A percentile compares a stretch with the other conserved stretches of the same genome.
Conservation (phyloP, 2,797 vertebrate species). For the Menidia menidia region DNA sequence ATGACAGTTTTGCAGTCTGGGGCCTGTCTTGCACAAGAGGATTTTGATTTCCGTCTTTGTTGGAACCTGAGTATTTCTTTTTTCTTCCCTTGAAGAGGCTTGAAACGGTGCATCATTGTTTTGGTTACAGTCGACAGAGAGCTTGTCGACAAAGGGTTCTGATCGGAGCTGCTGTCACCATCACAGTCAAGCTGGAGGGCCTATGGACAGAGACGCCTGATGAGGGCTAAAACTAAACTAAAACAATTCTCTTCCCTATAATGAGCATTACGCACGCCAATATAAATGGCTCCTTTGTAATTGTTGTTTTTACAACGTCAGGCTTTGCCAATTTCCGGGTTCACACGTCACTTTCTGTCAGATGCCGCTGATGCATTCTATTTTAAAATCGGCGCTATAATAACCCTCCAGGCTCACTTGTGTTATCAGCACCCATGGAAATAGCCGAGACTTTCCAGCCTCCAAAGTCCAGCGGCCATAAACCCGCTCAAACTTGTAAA, state of each 20-base stretch:
- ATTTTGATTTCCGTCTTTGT: slow-evolving; percentile 37
- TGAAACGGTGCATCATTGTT: slow-evolving; percentile 25
- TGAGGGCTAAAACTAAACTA: too few relatives aligned
- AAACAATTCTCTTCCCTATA: too few relatives aligned
- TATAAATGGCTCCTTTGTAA: neutral
- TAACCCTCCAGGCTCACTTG: neutral
- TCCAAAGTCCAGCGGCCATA: slow-evolving; percentile 3
- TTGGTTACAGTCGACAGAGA: slow-evolving; percentile 47
- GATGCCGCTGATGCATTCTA: too few relatives aligned
- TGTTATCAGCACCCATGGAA: neutral
- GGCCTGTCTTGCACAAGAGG: slow-evolving; percentile 58
- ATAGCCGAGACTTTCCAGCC: neutral
- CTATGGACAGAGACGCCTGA: slow-evolving; percentile 26
- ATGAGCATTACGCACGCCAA: too few relatives aligned
- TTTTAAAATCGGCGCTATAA: neutral
- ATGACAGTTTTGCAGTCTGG: slow-evolving; percentile 57
- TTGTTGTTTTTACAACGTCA: slow-evolving; percentile 11
- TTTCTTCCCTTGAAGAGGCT: slow-evolving; percentile 7
- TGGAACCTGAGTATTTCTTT: slow-evolving; percentile 25
- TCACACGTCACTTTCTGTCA: neutral
- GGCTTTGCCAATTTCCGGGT: neutral
- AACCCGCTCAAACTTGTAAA: slow-evolving; percentile 1
- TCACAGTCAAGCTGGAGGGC: slow-evolving; percentile 7
- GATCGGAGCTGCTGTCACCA: slow-evolving; percentile 27
- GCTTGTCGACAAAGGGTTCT: slow-evolving; percentile 28